Evolutionary conservation across 2,113 vertebrate species (phyloP).

Genomic region (Microtus ochrogaster): DNA sequence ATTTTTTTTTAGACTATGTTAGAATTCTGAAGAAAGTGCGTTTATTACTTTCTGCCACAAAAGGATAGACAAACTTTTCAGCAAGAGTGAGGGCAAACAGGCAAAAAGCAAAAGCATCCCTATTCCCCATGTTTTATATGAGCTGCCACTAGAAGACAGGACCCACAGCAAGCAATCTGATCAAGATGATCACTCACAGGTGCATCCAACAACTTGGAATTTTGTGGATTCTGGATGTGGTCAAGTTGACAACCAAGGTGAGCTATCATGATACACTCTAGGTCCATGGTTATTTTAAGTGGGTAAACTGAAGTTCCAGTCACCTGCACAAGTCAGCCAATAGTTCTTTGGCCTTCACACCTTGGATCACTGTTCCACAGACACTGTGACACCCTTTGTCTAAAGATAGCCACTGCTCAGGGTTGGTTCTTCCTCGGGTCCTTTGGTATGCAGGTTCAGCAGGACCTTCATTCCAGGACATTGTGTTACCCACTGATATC

Average conservation of each 20-base stretch:
- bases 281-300: neutral
- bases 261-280: neutral
- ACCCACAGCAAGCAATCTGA: neutral
- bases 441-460: neutral
- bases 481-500: neutral
- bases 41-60: neutral
- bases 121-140: neutral
- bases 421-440: neutral
- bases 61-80: neutral
- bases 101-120: neutral
- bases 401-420: neutral
- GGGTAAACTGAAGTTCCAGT: neutral
- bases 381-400: neutral
- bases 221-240: neutral
- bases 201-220: neutral
- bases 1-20: neutral
- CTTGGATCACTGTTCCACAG: neutral
- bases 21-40: neutral
- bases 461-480: neutral
- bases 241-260: neutral
- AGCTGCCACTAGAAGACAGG: neutral
- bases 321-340: neutral
- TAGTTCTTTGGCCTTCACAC: neutral
- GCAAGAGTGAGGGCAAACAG: neutral
- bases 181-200: neutral